phyloP scores from a whole-genome alignment of 2,888 invertebrate genomes.

The Plebejus anna region DNA sequence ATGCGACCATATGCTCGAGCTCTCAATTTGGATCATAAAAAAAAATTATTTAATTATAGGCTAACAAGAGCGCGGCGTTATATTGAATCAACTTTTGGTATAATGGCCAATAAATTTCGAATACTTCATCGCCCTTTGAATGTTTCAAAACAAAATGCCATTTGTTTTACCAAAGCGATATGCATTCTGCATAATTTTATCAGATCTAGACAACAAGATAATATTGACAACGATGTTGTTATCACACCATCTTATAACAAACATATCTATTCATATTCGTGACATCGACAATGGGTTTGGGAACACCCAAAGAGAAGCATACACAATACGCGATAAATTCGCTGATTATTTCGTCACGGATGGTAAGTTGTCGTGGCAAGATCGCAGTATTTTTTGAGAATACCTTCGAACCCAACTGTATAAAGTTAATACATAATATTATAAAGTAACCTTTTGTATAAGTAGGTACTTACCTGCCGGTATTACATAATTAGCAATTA shows the following conservation, averaged over 20 bases:
- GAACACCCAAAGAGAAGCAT: constrained; percentile 35
- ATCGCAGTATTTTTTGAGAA: constrained; percentile 38
- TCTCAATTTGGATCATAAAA: no score
- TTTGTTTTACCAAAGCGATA: constrained; percentile 33
- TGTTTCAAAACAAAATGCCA: constrained; percentile 31
- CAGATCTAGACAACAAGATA: constrained; percentile 33
- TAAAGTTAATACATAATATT: neutral
- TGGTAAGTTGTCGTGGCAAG: constrained; percentile 39
- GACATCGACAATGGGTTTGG: constrained; percentile 34
- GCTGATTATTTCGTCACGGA: constrained; percentile 38
- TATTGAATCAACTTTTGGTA: constrained; percentile 37
- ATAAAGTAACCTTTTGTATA: neutral
- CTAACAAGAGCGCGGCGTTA: constrained; percentile 36
- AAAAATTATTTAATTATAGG: constrained; percentile 30
- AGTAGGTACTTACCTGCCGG: neutral
- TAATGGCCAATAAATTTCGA: constrained; percentile 37
- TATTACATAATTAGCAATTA: constrained; percentile 33
- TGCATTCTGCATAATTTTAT: constrained; percentile 37
- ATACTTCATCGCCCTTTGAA: constrained; percentile 32
- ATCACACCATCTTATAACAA: no score
- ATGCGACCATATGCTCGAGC: no score
- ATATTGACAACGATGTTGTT: constrained; percentile 36
- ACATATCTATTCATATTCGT: no score
- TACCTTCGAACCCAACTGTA: constrained; percentile 4
- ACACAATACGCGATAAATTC: constrained; percentile 39